A percentile compares a stretch with the other conserved stretches of the same genome.
Evolutionary conservation across 2,888 invertebrate species (phyloP).

Genomic region (Neocrepidodera transversa): DNA sequence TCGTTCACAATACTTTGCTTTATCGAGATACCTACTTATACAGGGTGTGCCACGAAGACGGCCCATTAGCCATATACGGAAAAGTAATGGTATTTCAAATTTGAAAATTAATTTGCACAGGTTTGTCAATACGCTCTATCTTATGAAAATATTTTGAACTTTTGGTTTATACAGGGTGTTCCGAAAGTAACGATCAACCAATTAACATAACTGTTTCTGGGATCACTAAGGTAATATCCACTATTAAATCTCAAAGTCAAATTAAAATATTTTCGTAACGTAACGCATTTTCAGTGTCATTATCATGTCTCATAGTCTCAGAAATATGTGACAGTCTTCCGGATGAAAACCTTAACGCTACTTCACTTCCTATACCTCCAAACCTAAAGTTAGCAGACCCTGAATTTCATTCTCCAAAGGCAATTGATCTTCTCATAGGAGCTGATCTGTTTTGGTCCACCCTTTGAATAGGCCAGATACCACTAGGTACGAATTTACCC

Average conservation of each 20-base stretch:
- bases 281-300: background rate
- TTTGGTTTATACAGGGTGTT: too few relatives aligned
- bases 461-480: background rate
- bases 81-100: too few relatives aligned
- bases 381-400: background rate
- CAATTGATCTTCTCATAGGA: background rate
- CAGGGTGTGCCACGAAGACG: too few relatives aligned
- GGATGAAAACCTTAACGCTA: background rate
- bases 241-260: background rate
- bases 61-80: too few relatives aligned
- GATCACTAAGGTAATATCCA: background rate
- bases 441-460: background rate
- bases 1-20: too few relatives aligned
- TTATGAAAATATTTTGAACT: too few relatives aligned
- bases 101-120: too few relatives aligned
- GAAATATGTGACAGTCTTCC: background rate
- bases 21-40: too few relatives aligned
- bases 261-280: conserved; percentile 2
- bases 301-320: background rate
- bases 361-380: background rate
- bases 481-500: background rate
- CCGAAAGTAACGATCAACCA: too few relatives aligned
- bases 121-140: too few relatives aligned
- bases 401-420: background rate
- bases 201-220: too few relatives aligned